Evolutionary conservation across 2,888 invertebrate species (phyloP), one percentile per base, ranked within the genome.

Genomic region (Caenorhabditis macrosperma): DNA sequence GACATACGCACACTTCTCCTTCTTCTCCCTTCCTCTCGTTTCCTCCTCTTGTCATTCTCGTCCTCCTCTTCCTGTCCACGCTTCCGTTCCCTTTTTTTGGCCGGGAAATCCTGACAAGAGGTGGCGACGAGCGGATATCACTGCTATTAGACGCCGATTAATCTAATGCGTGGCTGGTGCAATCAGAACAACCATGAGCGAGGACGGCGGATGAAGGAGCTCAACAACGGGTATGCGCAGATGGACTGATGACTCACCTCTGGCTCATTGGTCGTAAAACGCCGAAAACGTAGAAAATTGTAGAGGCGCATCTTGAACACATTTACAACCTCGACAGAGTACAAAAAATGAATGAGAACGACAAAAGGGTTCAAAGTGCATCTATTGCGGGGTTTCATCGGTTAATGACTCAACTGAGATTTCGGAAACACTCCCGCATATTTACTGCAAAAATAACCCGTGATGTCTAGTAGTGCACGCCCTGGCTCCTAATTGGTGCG

Each of bases 131-230:
- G 33, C 5, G 6, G 33, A 33, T 33, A 9, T 12, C 3, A 38
- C 38, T 38, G 6, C 3, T 10, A 33, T 6, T 50, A 30, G 44
- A 44, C n/a, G 12, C 44, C 6, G 28, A 30, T 52, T 30, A 26
- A 9, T 12, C 38, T 15, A 17, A 69, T 69, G 69, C 69, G 52
- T 60, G 52, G 59, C 12, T 69, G 60, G 33, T 17, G 59, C n/a
- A 50, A 44, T 50, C 50, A 50, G 26, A 26, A 6, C 4, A 15
- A 50, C 1, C 24, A 17, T 2, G 46, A 46, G 20, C n/a, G 46
- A 22, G 46, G 22, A 1, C 17, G 46, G 20, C 20, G 46, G 26
- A 22, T 22, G 50, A 15, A 22, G 50, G 50, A 38, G 9, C 38
- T 38, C 38, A 38, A 38, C 15, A 38, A 38, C 15, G 38, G 38